Evolutionary conservation across 53 echinoderm and acorn worm species (phyloP), one percentile per base, ranked within the genome.

Genomic region (Stichopus horrens): DNA sequence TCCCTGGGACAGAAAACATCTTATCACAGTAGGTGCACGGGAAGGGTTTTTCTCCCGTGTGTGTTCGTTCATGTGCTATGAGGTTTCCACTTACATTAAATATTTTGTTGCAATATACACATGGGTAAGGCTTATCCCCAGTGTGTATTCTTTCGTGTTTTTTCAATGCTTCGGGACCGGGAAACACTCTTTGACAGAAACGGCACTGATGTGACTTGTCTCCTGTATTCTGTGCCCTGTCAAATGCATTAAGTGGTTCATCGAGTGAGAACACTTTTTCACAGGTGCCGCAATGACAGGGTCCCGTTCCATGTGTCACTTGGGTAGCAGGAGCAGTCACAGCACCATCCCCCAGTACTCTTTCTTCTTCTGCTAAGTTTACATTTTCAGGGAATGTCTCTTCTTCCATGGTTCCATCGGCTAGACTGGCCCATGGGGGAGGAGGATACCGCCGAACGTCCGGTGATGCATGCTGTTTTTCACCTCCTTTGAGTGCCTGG

Each of bases 11-110:
- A 76, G 23, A 52, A 19, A 76, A 76, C 23, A 52, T 52, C 19
- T 76, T 76, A 10, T 52, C 76, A 52, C 76, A 76, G 52, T 16
- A 76, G 52, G 14, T 76, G 19, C 76, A 76, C 19, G 11, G 76
- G 20, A 16, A 76, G 10, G 76, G 76, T 19, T 76, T 76, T 76
- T 52, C 52, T 76, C 76, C 76, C 10, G 76, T 23, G 20, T 76
- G 76, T 52, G 19, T 19, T 23, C 52, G 11, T 19, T 76, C 76
- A 76, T 76, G 76, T 10, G 10, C 52, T 76, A 16, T 22, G 14
- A 76, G 20, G 20, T 76, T 76, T 16, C 76, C 22, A 16, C 19
- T 19, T 10, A 22, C 19, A 7, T 76, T 76, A 76, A 76, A 76
- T 19, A 9, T 76, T 52, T 76, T 76, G 9, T 22, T 10, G 20